phyloP scores from a whole-genome alignment of 2,888 invertebrate genomes.

The Scaptomyza caliginosa region DNA sequence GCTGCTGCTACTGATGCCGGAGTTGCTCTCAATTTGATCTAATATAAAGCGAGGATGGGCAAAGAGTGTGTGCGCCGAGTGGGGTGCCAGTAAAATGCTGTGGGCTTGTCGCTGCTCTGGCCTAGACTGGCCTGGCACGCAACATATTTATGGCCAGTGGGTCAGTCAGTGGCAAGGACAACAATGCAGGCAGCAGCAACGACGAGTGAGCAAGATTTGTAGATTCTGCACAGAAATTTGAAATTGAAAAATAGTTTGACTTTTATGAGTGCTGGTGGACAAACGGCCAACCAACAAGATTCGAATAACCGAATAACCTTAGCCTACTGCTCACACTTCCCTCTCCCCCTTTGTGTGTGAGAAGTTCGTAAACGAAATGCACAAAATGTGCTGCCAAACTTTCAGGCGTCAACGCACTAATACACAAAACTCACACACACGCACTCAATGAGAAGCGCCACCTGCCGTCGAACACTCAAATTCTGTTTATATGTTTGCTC shows the following conservation, averaged over 20 bases:
- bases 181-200: slow-evolving; percentile 26
- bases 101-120: slow-evolving; percentile 27
- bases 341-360: neutral
- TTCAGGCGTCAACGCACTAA: slow-evolving; percentile 26
- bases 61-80: neutral
- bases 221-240: slow-evolving; percentile 73
- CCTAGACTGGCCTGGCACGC: slow-evolving; percentile 61
- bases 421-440: neutral
- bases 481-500: slow-evolving; percentile 43
- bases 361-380: slow-evolving; percentile 40
- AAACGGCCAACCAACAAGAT: slow-evolving; percentile 25
- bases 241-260: slow-evolving; percentile 80
- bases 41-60: slow-evolving; percentile 11
- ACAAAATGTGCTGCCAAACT: slow-evolving; percentile 46
- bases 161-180: slow-evolving; percentile 63
- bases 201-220: slow-evolving; percentile 70
- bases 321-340: slow-evolving; percentile 16
- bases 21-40: slow-evolving; percentile 60
- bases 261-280: slow-evolving; percentile 74
- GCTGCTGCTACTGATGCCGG: slow-evolving; percentile 21
- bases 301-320: slow-evolving; percentile 12
- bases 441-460: slow-evolving; percentile 17
- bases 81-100: slow-evolving; percentile 36
- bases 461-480: slow-evolving; percentile 28
- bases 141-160: slow-evolving; percentile 77